Conservation (phyloP, 1,140 invertebrate species). For the Aphelinus certus region DNA sequence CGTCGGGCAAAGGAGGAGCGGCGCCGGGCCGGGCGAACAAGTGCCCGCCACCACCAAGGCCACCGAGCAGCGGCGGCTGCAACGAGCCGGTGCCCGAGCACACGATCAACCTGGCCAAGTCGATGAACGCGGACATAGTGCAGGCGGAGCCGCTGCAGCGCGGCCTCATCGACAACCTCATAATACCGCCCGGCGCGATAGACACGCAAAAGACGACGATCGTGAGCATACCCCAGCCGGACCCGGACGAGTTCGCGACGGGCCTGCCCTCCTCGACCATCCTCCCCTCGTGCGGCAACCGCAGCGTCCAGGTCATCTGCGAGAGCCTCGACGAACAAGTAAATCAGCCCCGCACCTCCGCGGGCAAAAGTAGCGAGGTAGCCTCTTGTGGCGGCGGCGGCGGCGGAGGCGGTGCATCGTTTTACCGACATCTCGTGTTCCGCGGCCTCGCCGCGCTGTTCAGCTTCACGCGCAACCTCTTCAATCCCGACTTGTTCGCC, state of each 20-base stretch:
- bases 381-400: too few species aligned
- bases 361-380: too few species aligned
- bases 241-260: background rate
- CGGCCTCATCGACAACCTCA: slow-evolving; percentile 48
- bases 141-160: slow-evolving; percentile 49
- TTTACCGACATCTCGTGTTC: too few species aligned
- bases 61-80: background rate
- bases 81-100: slow-evolving; percentile 32
- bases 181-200: slow-evolving; percentile 50
- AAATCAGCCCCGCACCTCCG: background rate
- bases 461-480: too few species aligned
- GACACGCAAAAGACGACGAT: slow-evolving; percentile 45
- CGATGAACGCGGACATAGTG: slow-evolving; percentile 52
- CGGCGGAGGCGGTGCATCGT: too few species aligned
- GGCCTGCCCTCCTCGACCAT: background rate
- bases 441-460: too few species aligned
- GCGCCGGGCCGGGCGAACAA: background rate
- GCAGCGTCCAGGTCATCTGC: slow-evolving; percentile 49
- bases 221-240: slow-evolving; percentile 43
- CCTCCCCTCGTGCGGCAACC: slow-evolving; percentile 33
- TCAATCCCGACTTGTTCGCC: too few species aligned
- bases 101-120: slow-evolving; percentile 46
- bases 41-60: background rate
- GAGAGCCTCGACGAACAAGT: slow-evolving; percentile 50
- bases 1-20: background rate